Evolutionary conservation across 2,888 invertebrate genomes (phyloP).

Genomic region (Arrhopalites spinosus): DNA sequence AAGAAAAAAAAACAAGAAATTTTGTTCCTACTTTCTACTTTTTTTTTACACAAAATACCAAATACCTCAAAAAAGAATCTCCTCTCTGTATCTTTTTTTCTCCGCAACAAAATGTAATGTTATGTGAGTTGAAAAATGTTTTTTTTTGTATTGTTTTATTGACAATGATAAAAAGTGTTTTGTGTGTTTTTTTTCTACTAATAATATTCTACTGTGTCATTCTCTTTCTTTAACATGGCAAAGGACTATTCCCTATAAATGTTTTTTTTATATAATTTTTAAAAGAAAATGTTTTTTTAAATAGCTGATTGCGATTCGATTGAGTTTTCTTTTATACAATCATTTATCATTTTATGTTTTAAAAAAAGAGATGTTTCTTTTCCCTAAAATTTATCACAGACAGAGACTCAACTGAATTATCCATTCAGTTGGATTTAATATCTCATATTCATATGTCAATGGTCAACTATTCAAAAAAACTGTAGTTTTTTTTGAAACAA

Average conservation of each 20-base stretch:
- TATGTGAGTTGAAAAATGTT: neutral
- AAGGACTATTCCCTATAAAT: too few species aligned
- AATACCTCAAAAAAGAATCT: conserved; percentile 30
- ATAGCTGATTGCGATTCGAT: conserved; percentile 22
- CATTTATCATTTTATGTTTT: neutral
- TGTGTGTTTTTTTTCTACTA: too few species aligned
- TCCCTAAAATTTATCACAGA: conserved; percentile 21
- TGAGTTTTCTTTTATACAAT: conserved; percentile 14
- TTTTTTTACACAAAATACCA: conserved; percentile 25
- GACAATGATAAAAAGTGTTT: neutral
- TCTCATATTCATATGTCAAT: neutral
- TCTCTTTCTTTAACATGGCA: too few species aligned
- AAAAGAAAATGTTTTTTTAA: too few species aligned
- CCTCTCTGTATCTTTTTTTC: conserved; percentile 9
- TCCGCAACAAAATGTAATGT: conserved; percentile 19
- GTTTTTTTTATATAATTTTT: too few species aligned
- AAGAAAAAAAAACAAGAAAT: conserved; percentile 1
- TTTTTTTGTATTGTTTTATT: neutral
- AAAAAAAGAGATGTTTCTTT: too few species aligned
- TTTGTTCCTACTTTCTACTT: conserved; percentile 22
- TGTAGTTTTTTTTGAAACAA: neutral
- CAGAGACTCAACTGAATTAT: neutral
- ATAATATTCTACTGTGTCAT: too few species aligned
- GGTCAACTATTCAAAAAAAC: neutral
- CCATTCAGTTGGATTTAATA: neutral